Evolutionary conservation across 1,140 invertebrate species (phyloP).

Genomic region (Bombus affinis): DNA sequence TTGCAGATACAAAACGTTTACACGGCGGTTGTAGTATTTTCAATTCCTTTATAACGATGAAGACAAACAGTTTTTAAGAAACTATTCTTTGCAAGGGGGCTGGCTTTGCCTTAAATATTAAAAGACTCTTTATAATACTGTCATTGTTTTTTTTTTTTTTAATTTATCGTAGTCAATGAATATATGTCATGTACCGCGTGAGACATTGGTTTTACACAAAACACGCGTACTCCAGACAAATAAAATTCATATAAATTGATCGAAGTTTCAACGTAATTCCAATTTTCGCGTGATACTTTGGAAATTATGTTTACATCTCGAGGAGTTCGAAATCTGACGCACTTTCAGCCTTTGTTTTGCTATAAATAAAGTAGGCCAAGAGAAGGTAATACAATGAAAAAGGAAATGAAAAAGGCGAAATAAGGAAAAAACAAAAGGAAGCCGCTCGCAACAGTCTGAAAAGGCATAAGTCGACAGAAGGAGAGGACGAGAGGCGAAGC

Average conservation of each 20-base stretch:
- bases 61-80: not conserved
- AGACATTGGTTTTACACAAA: too few relatives aligned
- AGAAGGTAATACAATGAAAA: not conserved
- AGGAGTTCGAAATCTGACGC: not conserved
- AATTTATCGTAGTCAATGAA: too few relatives aligned
- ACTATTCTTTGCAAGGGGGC: not conserved
- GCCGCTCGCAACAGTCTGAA: not conserved
- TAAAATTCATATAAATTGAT: too few relatives aligned
- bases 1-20: not conserved
- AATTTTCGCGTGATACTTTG: too few relatives aligned
- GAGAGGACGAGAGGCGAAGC: constrained; percentile 63
- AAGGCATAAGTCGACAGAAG: not conserved
- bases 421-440: not conserved
- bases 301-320: too few relatives aligned
- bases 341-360: not conserved
- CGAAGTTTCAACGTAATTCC: too few relatives aligned
- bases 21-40: not conserved
- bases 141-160: too few relatives aligned
- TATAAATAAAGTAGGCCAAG: not conserved
- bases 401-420: not conserved
- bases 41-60: not conserved
- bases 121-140: too few relatives aligned
- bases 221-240: too few relatives aligned
- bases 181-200: too few relatives aligned
- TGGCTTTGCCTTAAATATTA: not conserved